A percentile compares a stretch with the other conserved stretches of the same genome.
Evolutionary conservation across 2,113 vertebrate genomes (phyloP).

Genomic region (Blennius ocellaris): DNA sequence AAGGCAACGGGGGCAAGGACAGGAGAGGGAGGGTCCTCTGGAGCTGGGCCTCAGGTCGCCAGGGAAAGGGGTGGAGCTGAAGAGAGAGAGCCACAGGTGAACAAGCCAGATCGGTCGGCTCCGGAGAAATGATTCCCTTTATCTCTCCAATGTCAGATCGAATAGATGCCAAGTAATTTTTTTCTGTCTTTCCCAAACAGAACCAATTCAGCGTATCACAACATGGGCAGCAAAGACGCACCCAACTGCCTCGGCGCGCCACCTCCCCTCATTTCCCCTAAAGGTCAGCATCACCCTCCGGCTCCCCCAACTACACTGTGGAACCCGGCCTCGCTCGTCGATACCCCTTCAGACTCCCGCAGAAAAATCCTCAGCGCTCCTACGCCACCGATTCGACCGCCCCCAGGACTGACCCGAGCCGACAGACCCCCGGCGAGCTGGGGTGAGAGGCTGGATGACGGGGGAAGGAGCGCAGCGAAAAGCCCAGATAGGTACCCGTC

Average conservation of each 20-base stretch:
- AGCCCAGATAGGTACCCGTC: slow-evolving; percentile 84
- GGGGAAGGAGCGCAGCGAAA: slow-evolving; percentile 81
- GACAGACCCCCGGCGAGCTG: slow-evolving; percentile 71
- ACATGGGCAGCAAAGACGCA: slow-evolving; percentile 83
- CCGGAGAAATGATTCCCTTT: background rate
- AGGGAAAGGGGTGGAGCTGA: slow-evolving; percentile 83
- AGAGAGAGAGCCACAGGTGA: slow-evolving; percentile 90
- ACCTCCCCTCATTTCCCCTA: slow-evolving; percentile 95
- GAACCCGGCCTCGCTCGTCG: slow-evolving; percentile 93
- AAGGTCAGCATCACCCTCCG: slow-evolving; percentile 83
- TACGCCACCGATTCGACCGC: slow-evolving; percentile 81
- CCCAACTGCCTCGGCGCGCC: slow-evolving; percentile 90
- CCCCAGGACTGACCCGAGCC: slow-evolving; percentile 73
- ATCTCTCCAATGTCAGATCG: background rate
- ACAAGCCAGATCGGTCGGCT: background rate
- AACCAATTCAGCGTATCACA: slow-evolving; percentile 83
- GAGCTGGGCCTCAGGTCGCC: slow-evolving; percentile 86
- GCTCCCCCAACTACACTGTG: slow-evolving; percentile 88
- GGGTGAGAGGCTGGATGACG: slow-evolving; percentile 83
- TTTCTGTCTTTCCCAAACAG: slow-evolving; percentile 68
- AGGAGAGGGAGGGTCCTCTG: slow-evolving; percentile 92
- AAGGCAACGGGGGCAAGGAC: slow-evolving; percentile 89
- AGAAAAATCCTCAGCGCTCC: slow-evolving; percentile 70
- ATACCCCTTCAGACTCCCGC: slow-evolving; percentile 83
- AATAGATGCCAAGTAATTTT: background rate